Evolutionary conservation across 2,888 invertebrate species (phyloP), one percentile per base, ranked within the genome.

Genomic region (Cancer borealis): DNA sequence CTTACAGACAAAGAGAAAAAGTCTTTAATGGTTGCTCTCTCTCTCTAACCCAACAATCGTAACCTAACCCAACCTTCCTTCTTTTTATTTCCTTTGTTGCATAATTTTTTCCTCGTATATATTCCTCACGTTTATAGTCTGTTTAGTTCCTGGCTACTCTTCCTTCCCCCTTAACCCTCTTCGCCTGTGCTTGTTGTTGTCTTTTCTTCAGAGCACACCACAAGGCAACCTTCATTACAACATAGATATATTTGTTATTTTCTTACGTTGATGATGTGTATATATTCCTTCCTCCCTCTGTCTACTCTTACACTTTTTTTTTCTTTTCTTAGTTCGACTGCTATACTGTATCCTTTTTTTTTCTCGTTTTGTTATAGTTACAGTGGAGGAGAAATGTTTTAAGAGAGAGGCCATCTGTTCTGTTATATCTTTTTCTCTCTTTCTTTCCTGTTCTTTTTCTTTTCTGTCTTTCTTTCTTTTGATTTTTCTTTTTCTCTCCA

Each of bases 211-310:
- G n/a, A 66, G 21, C 66, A 66, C 66, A 66, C 21, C n/a, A 0
- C 66, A 66, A 66, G 66, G 66, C 66, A n/a, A n/a, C 66, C 21
- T n/a, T 66, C 66, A 66, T n/a, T 66, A n/a, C 66, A n/a, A 66
- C 66, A 66, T n/a, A 5, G 66, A 6, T 66, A 5, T 66, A 14
- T 88, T 47, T 45, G 12, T 30, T n/a, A n/a, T 8, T 30, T 12
- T 30, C 39, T 91, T 54, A 26, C 60, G 12, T 26, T 60, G 5
- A 54, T n/a, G 17, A 21, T 66, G 66, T 21, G 66, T 66, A n/a
- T n/a, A 21, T 79, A 4, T 26, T 26, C 12, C 79, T 79, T 79
- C 26, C 26, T 79, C 3, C 8, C 79, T 79, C 79, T 79, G 26
- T 30, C 30, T 79, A 10, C 10, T 30, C 79, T 30, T 79, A 30